Percentiles rank a stretch among this genome's conserved stretches.
phyloP scores from a whole-genome alignment of 2,888 invertebrate genomes.

The Diplazon laetatorius region DNA sequence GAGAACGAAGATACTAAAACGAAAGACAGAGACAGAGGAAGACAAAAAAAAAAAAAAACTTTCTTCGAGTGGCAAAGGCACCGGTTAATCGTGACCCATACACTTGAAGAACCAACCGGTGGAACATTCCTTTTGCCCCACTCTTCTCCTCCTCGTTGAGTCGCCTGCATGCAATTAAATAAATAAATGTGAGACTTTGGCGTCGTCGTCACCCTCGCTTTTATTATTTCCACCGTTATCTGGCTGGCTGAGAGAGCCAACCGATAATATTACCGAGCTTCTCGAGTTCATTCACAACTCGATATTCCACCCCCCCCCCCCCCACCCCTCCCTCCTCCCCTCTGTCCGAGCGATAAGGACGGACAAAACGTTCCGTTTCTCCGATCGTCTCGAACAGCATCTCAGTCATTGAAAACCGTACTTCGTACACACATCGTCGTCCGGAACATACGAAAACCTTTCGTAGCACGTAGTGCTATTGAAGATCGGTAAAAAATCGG shows the following conservation, averaged over 20 bases:
- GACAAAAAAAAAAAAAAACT: conserved; percentile 25
- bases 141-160: not conserved
- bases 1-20: not conserved
- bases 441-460: too few relatives aligned
- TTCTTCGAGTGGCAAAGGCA: conserved; percentile 40
- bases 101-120: conserved; percentile 15
- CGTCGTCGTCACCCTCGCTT: conserved; percentile 4
- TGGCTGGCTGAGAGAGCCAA: conserved; percentile 14
- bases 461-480: too few relatives aligned
- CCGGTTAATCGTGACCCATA: not conserved
- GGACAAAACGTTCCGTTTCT: conserved; percentile 21
- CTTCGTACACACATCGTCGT: not conserved
- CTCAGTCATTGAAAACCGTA: not conserved
- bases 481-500: too few relatives aligned
- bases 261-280: conserved; percentile 48
- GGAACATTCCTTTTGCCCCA: not conserved
- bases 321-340: too few relatives aligned
- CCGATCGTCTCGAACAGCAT: not conserved
- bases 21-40: conserved; percentile 4
- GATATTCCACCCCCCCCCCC: too few relatives aligned
- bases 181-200: conserved; percentile 40
- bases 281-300: conserved; percentile 61
- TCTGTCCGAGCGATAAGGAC: conserved; percentile 48
- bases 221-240: conserved; percentile 16
- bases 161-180: conserved; percentile 40